Evolutionary conservation across 2,797 vertebrate species (phyloP), one percentile per base, ranked within the genome.

Genomic region (Xiphorhynchus erythropygius): DNA sequence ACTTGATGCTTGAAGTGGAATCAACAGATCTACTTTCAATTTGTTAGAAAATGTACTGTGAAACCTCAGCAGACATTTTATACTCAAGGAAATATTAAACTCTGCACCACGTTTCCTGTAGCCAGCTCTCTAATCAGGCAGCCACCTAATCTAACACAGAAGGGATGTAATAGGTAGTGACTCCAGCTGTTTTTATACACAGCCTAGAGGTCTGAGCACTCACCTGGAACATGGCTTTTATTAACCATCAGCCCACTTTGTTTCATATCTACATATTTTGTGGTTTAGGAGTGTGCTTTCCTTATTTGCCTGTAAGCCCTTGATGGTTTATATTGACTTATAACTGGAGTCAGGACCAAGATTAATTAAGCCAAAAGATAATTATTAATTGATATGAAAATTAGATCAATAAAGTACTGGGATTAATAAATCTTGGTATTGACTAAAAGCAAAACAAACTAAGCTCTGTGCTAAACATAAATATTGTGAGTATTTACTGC

Each of bases 351-450:
- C 87, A 81, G 90, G 90, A 97, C 94, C 56, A 95, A 96, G 96
- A 98, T 97, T 86, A 96, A 97, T 97, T 95, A 92, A 95, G 74
- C 41, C 76, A 96, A 96, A 87, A 91, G 75, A 90, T 92, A 97
- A 94, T 50, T 97, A 97, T 94, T 96, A 96, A 97, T 76, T 96
- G 55, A 92, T 96, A 97, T 87, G 77, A 97, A 97, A 97, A 93
- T 87, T 7, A 96, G 89, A 83, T 83, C 94, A 97, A 96, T 97
- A 96, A 90, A 95, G 95, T 63, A 90, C 32, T 79, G 57, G 69
- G 77, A 95, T 94, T 94, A 97, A 97, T 97, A 97, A 96, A 97
- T 97, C 94, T 86, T 95, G 76, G 91, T 97, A 97, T 95, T 93
- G 95, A 97, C 86, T 67, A 92, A 83, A 86, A 90, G 62, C 59